A percentile compares a stretch with the other conserved stretches of the same genome.
Evolutionary conservation across 2,113 vertebrate genomes (phyloP).

Genomic region (Dryoscopus gambensis): DNA sequence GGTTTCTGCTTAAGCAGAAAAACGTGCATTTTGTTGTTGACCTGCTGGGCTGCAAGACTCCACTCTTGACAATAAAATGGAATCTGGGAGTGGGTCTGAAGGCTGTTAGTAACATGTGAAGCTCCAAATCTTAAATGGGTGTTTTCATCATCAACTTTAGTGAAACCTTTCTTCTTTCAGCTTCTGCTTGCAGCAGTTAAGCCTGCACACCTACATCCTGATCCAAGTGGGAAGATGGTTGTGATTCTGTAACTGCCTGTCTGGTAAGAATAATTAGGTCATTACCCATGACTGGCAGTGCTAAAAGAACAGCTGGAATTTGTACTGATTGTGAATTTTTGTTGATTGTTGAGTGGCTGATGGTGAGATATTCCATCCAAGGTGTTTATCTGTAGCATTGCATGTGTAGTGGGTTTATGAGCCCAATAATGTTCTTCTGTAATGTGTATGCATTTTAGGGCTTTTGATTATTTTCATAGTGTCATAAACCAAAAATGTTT

Average conservation of each 20-base stretch:
- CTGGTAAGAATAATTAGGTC: neutral
- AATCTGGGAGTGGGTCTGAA: neutral
- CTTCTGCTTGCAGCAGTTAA: neutral
- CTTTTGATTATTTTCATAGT: neutral
- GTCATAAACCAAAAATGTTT: neutral
- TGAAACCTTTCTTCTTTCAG: neutral
- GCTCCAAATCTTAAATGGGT: neutral
- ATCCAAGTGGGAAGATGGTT: neutral
- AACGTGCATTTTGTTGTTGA: neutral
- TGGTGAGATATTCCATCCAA: neutral
- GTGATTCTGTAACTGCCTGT: neutral
- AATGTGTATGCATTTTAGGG: neutral
- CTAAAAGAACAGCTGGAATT: neutral
- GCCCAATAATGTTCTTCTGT: neutral
- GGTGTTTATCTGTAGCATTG: neutral
- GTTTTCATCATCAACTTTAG: neutral
- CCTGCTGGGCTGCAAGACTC: neutral
- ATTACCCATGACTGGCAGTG: neutral
- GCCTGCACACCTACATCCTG: neutral
- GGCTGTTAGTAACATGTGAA: neutral
- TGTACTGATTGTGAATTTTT: neutral
- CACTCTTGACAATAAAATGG: neutral
- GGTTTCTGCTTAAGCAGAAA: neutral
- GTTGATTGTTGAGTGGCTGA: neutral
- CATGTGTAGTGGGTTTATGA: neutral